A percentile compares a stretch with the other conserved stretches of the same genome.
Evolutionary conservation across 2,113 vertebrate genomes (phyloP).

Genomic region (Pholis gunnellus): DNA sequence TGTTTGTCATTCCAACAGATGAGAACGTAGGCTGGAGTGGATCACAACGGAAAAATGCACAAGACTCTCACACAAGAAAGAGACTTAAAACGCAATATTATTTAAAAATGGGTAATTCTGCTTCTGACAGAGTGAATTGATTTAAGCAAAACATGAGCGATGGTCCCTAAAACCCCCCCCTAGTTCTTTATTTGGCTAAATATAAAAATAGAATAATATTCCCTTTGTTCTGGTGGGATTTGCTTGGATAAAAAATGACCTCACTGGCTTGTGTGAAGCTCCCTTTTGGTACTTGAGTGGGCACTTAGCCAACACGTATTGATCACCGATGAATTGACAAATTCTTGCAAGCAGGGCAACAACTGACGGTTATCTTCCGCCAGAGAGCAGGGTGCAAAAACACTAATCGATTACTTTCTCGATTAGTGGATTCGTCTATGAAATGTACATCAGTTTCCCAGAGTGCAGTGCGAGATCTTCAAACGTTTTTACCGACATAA

Average conservation of each 20-base stretch:
- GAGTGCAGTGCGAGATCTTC: background rate
- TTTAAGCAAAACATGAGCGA: background rate
- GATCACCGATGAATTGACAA: conserved; percentile 41
- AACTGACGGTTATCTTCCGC: background rate
- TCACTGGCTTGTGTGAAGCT: conserved; percentile 10
- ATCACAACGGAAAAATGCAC: conserved; percentile 72
- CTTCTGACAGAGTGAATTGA: conserved; percentile 13
- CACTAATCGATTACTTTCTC: background rate
- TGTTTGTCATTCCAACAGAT: conserved; percentile 85
- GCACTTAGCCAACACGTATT: conserved; percentile 18
- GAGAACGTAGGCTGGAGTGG: conserved; percentile 68
- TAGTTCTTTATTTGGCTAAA: conserved; percentile 1
- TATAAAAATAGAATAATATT: background rate
- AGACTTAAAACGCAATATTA: conserved; percentile 26
- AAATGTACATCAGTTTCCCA: background rate
- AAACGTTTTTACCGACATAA: background rate
- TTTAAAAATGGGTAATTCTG: conserved; percentile 23
- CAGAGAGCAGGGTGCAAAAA: background rate
- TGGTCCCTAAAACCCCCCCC: background rate
- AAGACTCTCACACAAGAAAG: conserved; percentile 25
- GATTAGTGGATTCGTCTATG: background rate
- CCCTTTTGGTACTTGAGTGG: background rate
- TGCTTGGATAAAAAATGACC: conserved; percentile 21
- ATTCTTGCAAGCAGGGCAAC: background rate
- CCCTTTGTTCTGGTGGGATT: conserved; percentile 33